A percentile compares a stretch with the other conserved stretches of the same genome.
These are phyloP conservation scores for Ericerus pela DNA, from an alignment of 1,140 invertebrate genomes.

Conservation along the genomic window DNA sequence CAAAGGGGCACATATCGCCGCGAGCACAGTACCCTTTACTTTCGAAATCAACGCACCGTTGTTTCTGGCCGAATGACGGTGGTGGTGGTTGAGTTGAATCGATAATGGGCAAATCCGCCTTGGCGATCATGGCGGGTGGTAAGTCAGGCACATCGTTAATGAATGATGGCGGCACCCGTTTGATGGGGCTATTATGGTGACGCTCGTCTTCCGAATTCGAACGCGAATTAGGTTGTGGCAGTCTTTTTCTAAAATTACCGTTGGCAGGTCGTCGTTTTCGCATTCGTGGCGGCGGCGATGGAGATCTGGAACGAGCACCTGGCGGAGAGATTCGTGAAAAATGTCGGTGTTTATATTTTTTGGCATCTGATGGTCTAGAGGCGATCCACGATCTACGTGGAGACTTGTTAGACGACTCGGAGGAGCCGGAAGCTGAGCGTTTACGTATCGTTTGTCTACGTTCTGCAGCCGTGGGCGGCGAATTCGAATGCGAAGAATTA, in stretches of 20 bases:
- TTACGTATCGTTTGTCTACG: neutral
- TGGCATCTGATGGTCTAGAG: slow-evolving; percentile 2
- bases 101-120: neutral
- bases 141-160: neutral
- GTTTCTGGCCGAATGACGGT: neutral
- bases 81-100: neutral
- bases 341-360: slow-evolving; percentile 4
- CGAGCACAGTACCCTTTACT: slow-evolving; percentile 91
- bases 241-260: neutral
- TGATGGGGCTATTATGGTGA: neutral
- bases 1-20: slow-evolving; percentile 86
- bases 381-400: slow-evolving; percentile 3
- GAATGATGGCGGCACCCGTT: neutral
- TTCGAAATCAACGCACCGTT: slow-evolving; percentile 29
- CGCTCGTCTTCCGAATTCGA: neutral
- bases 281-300: neutral
- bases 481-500: neutral
- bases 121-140: neutral
- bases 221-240: neutral
- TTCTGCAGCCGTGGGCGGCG: neutral
- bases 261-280: neutral
- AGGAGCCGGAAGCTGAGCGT: neutral
- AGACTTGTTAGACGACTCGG: neutral
- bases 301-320: neutral
- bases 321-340: neutral